These are phyloP conservation scores for Hippocampus abdominalis DNA, from an alignment of 2,113 vertebrate species.

Conservation along the genomic window DNA sequence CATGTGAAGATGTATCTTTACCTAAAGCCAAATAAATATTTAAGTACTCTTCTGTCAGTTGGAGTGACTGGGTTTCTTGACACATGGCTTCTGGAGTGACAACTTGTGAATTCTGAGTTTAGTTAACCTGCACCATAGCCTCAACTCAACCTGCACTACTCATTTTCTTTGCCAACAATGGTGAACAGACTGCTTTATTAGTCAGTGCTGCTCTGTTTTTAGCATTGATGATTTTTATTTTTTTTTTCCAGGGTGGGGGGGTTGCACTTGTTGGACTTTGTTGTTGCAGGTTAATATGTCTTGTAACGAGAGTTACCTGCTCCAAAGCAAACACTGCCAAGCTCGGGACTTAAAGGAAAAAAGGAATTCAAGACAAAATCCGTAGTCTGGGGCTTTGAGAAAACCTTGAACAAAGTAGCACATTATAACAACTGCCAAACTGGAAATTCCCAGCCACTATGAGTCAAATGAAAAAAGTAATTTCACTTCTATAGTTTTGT, in stretches of 20 bases:
- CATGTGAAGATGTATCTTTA: constrained; percentile 54
- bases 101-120: constrained; percentile 39
- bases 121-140: constrained; percentile 33
- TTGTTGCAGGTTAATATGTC: constrained; percentile 68
- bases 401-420: constrained; percentile 42
- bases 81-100: constrained; percentile 29
- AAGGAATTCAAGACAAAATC: constrained; percentile 47
- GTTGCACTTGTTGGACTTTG: constrained; percentile 53
- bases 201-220: constrained; percentile 8
- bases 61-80: constrained; percentile 25
- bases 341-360: constrained; percentile 40
- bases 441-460: constrained; percentile 60
- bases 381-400: constrained; percentile 39
- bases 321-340: constrained; percentile 67
- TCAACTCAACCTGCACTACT: constrained; percentile 9
- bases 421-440: constrained; percentile 49
- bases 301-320: constrained; percentile 10
- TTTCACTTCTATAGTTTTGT: not conserved
- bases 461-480: constrained; percentile 4
- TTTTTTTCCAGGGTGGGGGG: constrained; percentile 9
- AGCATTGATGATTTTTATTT: constrained; percentile 25
- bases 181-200: constrained; percentile 21
- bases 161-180: constrained; percentile 6
- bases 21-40: constrained; percentile 59
- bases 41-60: constrained; percentile 44